Conservation (phyloP, 2,797 vertebrate species). For the Sarcoramphus papa region DNA sequence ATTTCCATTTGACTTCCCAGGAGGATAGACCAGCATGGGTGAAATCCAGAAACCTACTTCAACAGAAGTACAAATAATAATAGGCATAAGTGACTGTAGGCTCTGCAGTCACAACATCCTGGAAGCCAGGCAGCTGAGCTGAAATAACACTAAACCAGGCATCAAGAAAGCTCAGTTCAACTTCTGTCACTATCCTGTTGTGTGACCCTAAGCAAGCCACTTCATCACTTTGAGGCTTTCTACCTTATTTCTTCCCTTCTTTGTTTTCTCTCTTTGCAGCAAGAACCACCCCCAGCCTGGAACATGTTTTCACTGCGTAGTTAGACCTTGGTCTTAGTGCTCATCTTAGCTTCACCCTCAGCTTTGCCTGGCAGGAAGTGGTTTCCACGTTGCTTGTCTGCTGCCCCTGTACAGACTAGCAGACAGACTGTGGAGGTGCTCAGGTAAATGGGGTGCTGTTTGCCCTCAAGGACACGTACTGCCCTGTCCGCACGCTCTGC, state of each 20-base stretch:
- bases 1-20: constrained; percentile 56
- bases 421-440: not conserved
- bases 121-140: not conserved
- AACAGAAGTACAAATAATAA: constrained; percentile 23
- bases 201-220: not conserved
- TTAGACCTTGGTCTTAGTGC: not conserved
- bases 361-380: not conserved
- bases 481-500: not conserved
- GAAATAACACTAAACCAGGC: not conserved
- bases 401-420: not conserved
- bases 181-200: not conserved
- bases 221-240: not conserved
- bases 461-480: rapidly evolving
- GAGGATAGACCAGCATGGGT: constrained; percentile 56
- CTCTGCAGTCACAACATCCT: constrained; percentile 16
- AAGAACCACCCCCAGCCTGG: not conserved
- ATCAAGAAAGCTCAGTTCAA: not conserved
- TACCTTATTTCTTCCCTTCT: not conserved
- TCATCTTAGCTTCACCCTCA: not conserved
- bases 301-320: not conserved
- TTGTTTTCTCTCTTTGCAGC: not conserved
- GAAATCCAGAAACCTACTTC: constrained; percentile 59
- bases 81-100: not conserved
- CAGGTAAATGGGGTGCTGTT: not conserved
- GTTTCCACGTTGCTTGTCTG: not conserved